Evolutionary conservation across 2,888 invertebrate genomes (phyloP), one percentile per base, ranked within the genome.

Genomic region (Mimachlamys varia): DNA sequence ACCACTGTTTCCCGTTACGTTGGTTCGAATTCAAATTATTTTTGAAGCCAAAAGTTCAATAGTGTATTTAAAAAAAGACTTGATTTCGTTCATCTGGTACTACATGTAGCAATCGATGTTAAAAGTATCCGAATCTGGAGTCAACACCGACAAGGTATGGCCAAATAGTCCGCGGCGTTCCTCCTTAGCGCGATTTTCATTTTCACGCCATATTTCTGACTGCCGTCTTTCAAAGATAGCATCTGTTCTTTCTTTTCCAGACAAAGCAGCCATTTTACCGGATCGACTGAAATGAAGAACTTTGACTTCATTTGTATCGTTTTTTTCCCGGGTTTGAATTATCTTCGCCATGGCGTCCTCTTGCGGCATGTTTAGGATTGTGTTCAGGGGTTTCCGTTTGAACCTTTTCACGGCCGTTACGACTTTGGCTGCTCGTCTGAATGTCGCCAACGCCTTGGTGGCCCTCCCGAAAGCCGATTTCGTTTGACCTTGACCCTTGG

Each of bases 341-440:
- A 92, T 89, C 49, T 91, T 91, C n/a, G 89, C 90, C 91, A 93
- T 90, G 15, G 93, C 93, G 62, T 92, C 53, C 37, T 93, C 93
- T 55, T 93, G 93, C 7, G 93, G 88, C 58, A 93, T 93, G 19
- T 89, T 92, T 4, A 93, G 88, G n/a, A 93, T 93, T 19, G 93
- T 92, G 19, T 89, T 90, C 37, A 93, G 58, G 10, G 92, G 92
- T 58, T 88, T 89, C 27, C 91, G 89, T 17, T 89, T 90, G 88
- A 92, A 92, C 38, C 92, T 58, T 33, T 90, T 88, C 17, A 89
- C 90, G 5, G 92, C 93, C 33, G 90, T 90, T 0, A 93, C 91
- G 1, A 90, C 91, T 37, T 58, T 91, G 4, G 92, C 92, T 22
- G 90, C 91, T 37, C 49, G 27, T 33, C 91, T 91, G 89, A 93